Conservation (phyloP, 2,797 vertebrate genomes). For the Chromis chromis region DNA sequence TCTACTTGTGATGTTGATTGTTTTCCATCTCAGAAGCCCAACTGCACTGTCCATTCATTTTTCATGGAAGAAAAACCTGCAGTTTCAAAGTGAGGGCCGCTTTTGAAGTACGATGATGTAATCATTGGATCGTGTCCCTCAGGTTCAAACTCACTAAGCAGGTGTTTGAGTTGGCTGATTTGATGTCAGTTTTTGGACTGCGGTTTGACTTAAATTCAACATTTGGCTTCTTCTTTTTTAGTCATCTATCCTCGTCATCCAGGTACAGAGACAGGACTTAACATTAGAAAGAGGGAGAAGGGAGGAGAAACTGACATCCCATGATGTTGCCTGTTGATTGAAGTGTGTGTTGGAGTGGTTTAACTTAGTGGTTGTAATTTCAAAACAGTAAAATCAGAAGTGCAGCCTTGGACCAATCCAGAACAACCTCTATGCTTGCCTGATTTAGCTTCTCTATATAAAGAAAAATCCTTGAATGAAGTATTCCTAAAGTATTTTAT, state of each 20-base stretch:
- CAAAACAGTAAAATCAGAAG: constrained; percentile 32
- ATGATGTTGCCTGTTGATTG: constrained; percentile 11
- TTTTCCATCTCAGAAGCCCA: constrained; percentile 1
- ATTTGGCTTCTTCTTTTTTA: constrained; percentile 53
- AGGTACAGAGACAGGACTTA: constrained; percentile 39
- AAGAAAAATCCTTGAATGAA: constrained; percentile 46
- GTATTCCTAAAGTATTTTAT: constrained; percentile 37
- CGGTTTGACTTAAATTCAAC: constrained; percentile 56
- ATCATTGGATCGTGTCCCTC: constrained; percentile 55
- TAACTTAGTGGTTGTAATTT: constrained; percentile 23
- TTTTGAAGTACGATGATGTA: constrained; percentile 52
- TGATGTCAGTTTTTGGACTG: constrained; percentile 66
- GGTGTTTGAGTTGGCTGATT: constrained; percentile 40
- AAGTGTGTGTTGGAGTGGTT: constrained; percentile 25
- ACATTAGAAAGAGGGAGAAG: constrained; percentile 17
- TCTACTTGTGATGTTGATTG: neutral
- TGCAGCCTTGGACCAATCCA: constrained; percentile 8
- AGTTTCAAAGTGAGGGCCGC: constrained; percentile 14
- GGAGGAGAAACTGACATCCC: neutral
- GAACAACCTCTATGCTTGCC: constrained; percentile 17
- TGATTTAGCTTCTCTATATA: constrained; percentile 46
- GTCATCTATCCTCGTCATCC: constrained; percentile 12
- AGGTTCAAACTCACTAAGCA: constrained; percentile 60
- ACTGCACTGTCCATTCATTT: constrained; percentile 20
- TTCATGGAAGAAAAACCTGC: constrained; percentile 24